Evolutionary conservation across 2,888 invertebrate species (phyloP).

Genomic region (Cephonodes hylas): DNA sequence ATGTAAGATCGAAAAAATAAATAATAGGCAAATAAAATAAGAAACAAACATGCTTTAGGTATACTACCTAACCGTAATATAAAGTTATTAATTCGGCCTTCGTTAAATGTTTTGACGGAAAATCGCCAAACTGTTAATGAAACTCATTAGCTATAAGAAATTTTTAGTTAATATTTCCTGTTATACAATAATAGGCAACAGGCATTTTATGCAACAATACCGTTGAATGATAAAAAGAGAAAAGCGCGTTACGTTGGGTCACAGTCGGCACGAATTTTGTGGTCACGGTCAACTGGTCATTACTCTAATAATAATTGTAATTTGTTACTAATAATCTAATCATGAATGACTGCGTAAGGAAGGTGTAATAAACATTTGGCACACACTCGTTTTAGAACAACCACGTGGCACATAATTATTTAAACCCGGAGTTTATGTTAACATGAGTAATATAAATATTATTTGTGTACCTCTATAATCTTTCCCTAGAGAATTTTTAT

Average conservation of each 20-base stretch:
- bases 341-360: constrained; percentile 3
- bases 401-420: too few relatives aligned
- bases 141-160: background rate
- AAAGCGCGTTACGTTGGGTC: constrained; percentile 49
- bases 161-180: constrained; percentile 13
- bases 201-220: constrained; percentile 50
- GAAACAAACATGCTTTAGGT: too few relatives aligned
- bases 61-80: too few relatives aligned
- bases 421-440: too few relatives aligned
- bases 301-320: constrained; percentile 31
- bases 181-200: constrained; percentile 36
- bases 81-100: too few relatives aligned
- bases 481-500: too few relatives aligned
- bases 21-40: too few relatives aligned
- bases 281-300: constrained; percentile 66
- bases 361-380: too few relatives aligned
- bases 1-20: too few relatives aligned
- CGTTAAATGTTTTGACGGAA: too few relatives aligned
- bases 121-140: background rate
- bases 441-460: too few relatives aligned
- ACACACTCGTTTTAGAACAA: background rate
- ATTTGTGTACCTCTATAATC: too few relatives aligned
- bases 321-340: constrained; percentile 18
- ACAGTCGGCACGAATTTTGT: constrained; percentile 59
- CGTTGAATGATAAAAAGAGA: constrained; percentile 54